Evolutionary conservation across 2,797 vertebrate species (phyloP).

Genomic region (Micropoecilia bifurca): DNA sequence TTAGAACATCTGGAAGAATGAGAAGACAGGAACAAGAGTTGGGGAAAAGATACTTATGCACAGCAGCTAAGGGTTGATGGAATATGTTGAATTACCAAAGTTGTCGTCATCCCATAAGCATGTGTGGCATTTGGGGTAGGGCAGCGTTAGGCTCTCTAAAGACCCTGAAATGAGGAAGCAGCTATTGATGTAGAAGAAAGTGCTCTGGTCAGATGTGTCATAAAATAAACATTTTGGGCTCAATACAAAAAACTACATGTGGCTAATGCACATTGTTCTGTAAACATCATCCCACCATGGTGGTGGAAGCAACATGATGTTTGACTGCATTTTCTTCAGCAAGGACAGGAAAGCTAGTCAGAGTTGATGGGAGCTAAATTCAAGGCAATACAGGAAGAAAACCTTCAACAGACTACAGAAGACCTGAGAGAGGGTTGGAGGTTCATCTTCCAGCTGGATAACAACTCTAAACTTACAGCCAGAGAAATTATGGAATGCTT

Average conservation of each 20-base stretch:
- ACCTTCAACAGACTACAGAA: background rate
- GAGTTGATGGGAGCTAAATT: background rate
- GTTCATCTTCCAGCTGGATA: background rate
- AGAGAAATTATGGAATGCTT: background rate
- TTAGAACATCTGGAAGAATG: conserved; percentile 83
- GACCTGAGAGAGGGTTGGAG: background rate
- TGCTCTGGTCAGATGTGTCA: background rate
- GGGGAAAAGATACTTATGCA: background rate
- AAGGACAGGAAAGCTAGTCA: background rate
- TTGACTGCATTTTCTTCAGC: background rate
- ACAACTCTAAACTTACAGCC: background rate
- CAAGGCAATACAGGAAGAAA: background rate
- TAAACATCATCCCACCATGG: background rate
- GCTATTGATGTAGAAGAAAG: background rate
- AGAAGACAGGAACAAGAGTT: background rate
- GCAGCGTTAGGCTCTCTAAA: conserved; percentile 83
- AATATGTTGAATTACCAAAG: conserved; percentile 85
- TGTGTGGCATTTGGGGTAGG: conserved; percentile 87
- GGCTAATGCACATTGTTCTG: background rate
- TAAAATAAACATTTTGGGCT: background rate
- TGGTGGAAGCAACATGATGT: background rate
- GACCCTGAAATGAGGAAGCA: conserved; percentile 57
- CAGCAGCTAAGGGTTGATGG: background rate
- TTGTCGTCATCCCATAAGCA: conserved; percentile 92
- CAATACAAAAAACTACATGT: background rate